phyloP scores from a whole-genome alignment of 2,888 invertebrate genomes.

The Caenorhabditis virilis region DNA sequence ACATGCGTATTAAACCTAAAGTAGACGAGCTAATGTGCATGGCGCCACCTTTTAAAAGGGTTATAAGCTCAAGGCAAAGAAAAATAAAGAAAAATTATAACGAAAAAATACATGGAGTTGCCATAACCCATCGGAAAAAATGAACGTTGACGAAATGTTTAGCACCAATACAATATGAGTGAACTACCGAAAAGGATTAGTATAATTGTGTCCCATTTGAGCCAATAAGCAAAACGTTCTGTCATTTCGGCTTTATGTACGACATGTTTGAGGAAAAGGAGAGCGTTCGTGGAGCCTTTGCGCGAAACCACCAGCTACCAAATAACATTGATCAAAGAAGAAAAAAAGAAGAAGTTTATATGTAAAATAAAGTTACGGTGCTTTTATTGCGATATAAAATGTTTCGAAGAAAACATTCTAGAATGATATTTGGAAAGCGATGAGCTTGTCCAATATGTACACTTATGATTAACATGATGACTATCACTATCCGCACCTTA shows the following conservation, averaged over 20 bases:
- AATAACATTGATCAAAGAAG: neutral
- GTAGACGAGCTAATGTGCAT: neutral
- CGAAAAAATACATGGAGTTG: neutral
- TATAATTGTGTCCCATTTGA: conserved; percentile 43
- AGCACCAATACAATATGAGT: conserved; percentile 13
- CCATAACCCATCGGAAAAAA: neutral
- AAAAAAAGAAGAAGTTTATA: neutral
- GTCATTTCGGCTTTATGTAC: conserved; percentile 40
- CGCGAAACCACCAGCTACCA: no score
- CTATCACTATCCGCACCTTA: conserved; percentile 33
- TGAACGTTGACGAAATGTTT: neutral
- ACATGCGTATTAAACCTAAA: neutral
- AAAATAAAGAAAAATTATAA: neutral
- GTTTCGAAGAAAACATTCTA: no score
- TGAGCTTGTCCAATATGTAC: conserved; percentile 26
- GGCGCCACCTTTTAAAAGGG: neutral
- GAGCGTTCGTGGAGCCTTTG: no score
- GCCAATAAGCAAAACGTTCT: conserved; percentile 42
- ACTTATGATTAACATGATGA: conserved; percentile 34
- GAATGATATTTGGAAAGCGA: neutral
- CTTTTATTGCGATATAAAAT: neutral
- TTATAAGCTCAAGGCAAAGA: neutral
- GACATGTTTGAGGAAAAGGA: conserved; percentile 16
- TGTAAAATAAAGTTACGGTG: no score
- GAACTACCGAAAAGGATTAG: conserved; percentile 36